Evolutionary conservation across 2,888 invertebrate species (phyloP), one percentile per base, ranked within the genome.

Genomic region (Xestia rhomboidea): DNA sequence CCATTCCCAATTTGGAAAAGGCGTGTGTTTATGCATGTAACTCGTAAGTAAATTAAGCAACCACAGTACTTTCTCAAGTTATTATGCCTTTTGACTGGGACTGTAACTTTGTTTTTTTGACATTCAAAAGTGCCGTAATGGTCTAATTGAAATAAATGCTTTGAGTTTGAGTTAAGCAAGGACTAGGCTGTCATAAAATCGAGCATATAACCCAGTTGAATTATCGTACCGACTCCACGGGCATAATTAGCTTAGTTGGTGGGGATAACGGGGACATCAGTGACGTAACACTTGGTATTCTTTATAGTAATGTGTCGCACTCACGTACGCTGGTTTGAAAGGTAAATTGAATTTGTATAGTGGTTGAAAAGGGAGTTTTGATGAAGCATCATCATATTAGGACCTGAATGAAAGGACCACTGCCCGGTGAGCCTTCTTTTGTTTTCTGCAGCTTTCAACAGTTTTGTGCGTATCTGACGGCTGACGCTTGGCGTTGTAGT

Each of bases 161-260:
- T n/a, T n/a, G n/a, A n/a, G n/a, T n/a, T n/a, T n/a, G n/a, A n/a
- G n/a, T n/a, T n/a, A n/a, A 51, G 34, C 34, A 54, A 68, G 64
- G 64, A 74, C 69, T 34, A 27, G 27, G 41, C n/a, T 54, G 34
- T 62, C 64, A 83, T 83, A 62, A 69, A 69, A 74, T 73, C 66
- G 34, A 69, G 13, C 74, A 67, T 54, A 18, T 67, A 84, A 62
- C 80, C 74, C 54, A 82, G 84, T 80, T 67, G 66, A 82, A 64
- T 67, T 83, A 82, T 84, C 66, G 84, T 54, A 60, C 34, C 44
- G 15, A 51, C 27, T 84, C 74, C 54, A n/a, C 80, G 27, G 63
- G 68, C 81, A 57, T 82, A 84, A 82, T 82, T 84, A 82, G 66
- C 82, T 82, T 82, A 82, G 74, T 44, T 73, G 60, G 69, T 41